Percentiles rank a stretch among this genome's conserved stretches.
phyloP scores from a whole-genome alignment of 2,888 invertebrate genomes.

The Thecocarcelia acutangulata region DNA sequence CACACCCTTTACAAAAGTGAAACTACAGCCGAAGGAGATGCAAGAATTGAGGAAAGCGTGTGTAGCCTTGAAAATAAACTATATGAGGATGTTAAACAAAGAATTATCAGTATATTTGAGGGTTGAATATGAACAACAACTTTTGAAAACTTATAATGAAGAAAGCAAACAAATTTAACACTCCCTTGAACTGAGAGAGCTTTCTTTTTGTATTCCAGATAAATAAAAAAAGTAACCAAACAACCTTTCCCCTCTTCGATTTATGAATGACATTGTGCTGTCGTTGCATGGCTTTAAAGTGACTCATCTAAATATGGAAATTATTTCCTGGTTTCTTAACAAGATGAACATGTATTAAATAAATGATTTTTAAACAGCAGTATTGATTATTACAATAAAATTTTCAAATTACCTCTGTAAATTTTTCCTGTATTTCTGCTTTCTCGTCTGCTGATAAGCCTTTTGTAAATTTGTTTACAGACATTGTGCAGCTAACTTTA shows the following conservation, averaged over 20 bases:
- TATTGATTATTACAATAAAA: not conserved
- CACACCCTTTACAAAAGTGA: slow-evolving; percentile 49
- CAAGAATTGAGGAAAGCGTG: slow-evolving; percentile 35
- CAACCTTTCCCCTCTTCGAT: slow-evolving; percentile 45
- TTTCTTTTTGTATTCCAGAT: slow-evolving; percentile 50
- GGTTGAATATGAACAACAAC: slow-evolving; percentile 52
- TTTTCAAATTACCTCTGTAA: slow-evolving; percentile 84
- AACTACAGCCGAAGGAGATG: slow-evolving; percentile 13
- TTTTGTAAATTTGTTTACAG: slow-evolving; percentile 80
- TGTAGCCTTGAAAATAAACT: slow-evolving; percentile 59
- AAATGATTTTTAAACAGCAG: not conserved
- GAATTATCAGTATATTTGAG: slow-evolving; percentile 50
- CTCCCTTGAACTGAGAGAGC: slow-evolving; percentile 46
- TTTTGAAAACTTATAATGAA: slow-evolving; percentile 13
- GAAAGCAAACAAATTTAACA: slow-evolving; percentile 27
- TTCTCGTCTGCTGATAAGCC: slow-evolving; percentile 84
- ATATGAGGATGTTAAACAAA: slow-evolving; percentile 54
- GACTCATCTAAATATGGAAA: slow-evolving; percentile 59
- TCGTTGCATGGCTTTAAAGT: slow-evolving; percentile 51
- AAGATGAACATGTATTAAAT: slow-evolving; percentile 44
- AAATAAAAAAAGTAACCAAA: slow-evolving; percentile 52
- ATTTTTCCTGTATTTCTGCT: slow-evolving; percentile 89
- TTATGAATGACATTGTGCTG: slow-evolving; percentile 21
- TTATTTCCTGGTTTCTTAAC: slow-evolving; percentile 40
- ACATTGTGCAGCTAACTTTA: slow-evolving; percentile 72